A percentile compares a stretch with the other conserved stretches of the same genome.
These are phyloP conservation scores for Hydraecia micacea DNA, from an alignment of 2,888 invertebrate species.

Conservation along the genomic window DNA sequence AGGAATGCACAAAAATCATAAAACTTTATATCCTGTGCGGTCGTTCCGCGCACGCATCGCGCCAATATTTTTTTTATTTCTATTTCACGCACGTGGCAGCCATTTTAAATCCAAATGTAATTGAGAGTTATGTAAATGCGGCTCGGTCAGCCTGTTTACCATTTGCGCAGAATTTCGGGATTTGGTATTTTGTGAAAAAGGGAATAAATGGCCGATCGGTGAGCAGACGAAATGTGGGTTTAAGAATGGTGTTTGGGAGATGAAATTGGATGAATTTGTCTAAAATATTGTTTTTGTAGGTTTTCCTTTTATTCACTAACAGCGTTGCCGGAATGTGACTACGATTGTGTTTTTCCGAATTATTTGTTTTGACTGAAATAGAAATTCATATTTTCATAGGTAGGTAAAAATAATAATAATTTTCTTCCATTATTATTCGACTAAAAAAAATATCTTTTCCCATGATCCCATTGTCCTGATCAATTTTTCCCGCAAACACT, in stretches of 20 bases:
- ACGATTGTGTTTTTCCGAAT: background rate
- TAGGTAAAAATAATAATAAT: background rate
- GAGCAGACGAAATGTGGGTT: constrained; percentile 48
- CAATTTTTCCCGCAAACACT: constrained; percentile 54
- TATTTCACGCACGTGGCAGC: constrained; percentile 77
- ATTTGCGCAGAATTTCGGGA: constrained; percentile 66
- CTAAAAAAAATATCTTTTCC: constrained; percentile 16
- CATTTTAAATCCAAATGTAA: constrained; percentile 80
- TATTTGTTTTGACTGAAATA: background rate
- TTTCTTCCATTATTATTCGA: background rate
- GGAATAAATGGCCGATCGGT: constrained; percentile 58
- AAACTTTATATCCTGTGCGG: constrained; percentile 67
- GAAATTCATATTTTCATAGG: background rate
- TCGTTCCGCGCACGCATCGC: constrained; percentile 69
- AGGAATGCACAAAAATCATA: constrained; percentile 71
- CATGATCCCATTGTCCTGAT: constrained; percentile 54
- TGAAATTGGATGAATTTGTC: constrained; percentile 49
- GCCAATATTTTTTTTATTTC: constrained; percentile 74
- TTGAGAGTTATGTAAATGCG: constrained; percentile 79
- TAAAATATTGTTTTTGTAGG: constrained; percentile 26
- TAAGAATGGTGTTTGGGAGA: constrained; percentile 44
- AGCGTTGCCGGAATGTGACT: background rate
- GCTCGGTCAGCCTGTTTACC: constrained; percentile 70
- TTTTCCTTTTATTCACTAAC: background rate
- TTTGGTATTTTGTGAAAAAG: constrained; percentile 62